Conservation (phyloP, 2,888 invertebrate species). For the Aelia acuminata region DNA sequence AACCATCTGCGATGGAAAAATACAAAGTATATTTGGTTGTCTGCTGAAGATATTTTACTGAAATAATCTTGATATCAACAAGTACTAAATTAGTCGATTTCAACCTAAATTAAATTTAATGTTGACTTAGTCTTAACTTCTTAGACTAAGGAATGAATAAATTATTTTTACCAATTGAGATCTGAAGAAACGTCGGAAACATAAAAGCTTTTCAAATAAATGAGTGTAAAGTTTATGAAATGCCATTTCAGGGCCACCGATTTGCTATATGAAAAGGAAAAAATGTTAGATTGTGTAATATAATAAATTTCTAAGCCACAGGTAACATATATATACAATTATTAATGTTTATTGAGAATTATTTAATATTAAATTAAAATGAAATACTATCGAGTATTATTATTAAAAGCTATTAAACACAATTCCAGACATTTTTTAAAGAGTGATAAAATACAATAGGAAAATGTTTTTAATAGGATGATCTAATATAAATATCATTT, state of each 20-base stretch:
- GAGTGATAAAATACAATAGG: no score
- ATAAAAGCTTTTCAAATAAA: slow-evolving; percentile 42
- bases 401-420: background rate
- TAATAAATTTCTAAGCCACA: background rate
- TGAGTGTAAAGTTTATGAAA: slow-evolving; percentile 48
- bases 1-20: no score
- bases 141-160: slow-evolving; percentile 36
- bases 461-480: no score
- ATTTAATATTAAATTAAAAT: background rate
- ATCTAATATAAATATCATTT: no score
- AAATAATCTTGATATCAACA: background rate
- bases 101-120: background rate
- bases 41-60: background rate
- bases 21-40: no score
- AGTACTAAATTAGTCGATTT: background rate
- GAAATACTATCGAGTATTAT: background rate
- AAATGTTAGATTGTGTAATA: background rate
- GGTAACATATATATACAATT: background rate
- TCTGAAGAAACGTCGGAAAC: slow-evolving; percentile 47
- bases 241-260: slow-evolving; percentile 28
- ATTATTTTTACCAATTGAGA: slow-evolving; percentile 23
- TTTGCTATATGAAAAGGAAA: slow-evolving; percentile 40
- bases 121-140: background rate
- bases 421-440: background rate
- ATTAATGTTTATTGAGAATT: background rate